phyloP scores from a whole-genome alignment of 1,140 invertebrate genomes.

The Drosophila navojoa region DNA sequence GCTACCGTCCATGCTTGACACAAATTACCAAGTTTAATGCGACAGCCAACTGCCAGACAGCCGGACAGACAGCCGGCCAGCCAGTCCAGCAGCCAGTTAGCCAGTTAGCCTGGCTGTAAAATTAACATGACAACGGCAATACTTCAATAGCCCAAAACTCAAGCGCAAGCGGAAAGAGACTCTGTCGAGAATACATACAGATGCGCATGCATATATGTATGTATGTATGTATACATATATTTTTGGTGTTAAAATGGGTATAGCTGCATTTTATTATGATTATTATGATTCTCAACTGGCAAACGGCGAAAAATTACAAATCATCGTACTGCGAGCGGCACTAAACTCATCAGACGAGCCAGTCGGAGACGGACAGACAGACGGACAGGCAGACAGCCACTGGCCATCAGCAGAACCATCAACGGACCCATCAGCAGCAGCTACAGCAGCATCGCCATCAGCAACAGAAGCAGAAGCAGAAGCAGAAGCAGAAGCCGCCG shows the following conservation, averaged over 20 bases:
- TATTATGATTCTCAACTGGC: constrained; percentile 79
- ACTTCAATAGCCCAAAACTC: constrained; percentile 52
- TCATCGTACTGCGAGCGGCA: constrained; percentile 72
- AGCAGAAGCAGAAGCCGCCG: constrained; percentile 5
- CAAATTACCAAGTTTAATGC: constrained; percentile 78
- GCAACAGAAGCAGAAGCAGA: neutral
- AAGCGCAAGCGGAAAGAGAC: constrained; percentile 29
- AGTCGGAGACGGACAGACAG: constrained; percentile 13
- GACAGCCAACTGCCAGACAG: constrained; percentile 46
- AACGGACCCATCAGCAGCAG: constrained; percentile 39
- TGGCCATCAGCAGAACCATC: constrained; percentile 41
- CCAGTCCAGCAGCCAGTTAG: neutral
- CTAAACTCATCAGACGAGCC: constrained; percentile 71
- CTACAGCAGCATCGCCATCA: no score
- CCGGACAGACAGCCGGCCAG: neutral
- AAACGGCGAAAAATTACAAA: constrained; percentile 70
- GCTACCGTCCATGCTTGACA: constrained; percentile 70
- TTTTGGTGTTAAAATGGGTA: constrained; percentile 82
- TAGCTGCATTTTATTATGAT: constrained; percentile 82
- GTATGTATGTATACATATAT: constrained; percentile 27
- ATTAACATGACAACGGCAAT: constrained; percentile 78
- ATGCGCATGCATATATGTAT: neutral
- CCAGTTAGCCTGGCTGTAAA: constrained; percentile 33
- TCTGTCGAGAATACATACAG: constrained; percentile 29
- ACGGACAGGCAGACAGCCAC: constrained; percentile 4